These are phyloP conservation scores for Tipula unca DNA, from an alignment of 2,888 invertebrate genomes.

Conservation along the genomic window DNA sequence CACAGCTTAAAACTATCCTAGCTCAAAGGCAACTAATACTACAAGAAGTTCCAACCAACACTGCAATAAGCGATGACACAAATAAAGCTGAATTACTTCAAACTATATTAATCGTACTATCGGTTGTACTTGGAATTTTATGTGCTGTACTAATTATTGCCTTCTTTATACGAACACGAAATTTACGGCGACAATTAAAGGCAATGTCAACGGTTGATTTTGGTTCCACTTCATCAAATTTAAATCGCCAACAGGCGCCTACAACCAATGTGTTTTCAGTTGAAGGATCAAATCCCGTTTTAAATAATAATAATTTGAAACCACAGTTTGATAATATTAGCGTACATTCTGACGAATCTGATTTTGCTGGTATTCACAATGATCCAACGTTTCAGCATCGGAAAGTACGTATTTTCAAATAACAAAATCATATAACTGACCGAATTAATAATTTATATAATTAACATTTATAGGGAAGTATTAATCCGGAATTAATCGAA, in stretches of 20 bases:
- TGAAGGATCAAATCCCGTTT: conserved; percentile 64
- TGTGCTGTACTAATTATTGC: conserved; percentile 46
- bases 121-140: conserved; percentile 46
- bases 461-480: conserved; percentile 20
- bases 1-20: conserved; percentile 40
- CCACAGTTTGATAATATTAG: conserved; percentile 30
- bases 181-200: conserved; percentile 50
- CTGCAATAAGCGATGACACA: conserved; percentile 34
- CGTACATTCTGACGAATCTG: conserved; percentile 46
- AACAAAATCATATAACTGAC: background rate
- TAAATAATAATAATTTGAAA: conserved; percentile 43
- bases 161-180: conserved; percentile 49
- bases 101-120: conserved; percentile 47
- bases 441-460: background rate
- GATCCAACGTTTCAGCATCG: conserved; percentile 39
- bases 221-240: conserved; percentile 51
- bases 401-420: background rate
- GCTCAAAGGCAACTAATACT: conserved; percentile 39
- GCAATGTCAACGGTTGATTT: conserved; percentile 49
- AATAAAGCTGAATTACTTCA: conserved; percentile 41
- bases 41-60: conserved; percentile 42
- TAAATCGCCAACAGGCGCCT: conserved; percentile 48
- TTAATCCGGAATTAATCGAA: conserved; percentile 19
- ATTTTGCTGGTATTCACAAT: conserved; percentile 58
- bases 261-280: conserved; percentile 61